Evolutionary conservation across 2,797 vertebrate genomes (phyloP), one percentile per base, ranked within the genome.

Genomic region (Ceyx erithaca): DNA sequence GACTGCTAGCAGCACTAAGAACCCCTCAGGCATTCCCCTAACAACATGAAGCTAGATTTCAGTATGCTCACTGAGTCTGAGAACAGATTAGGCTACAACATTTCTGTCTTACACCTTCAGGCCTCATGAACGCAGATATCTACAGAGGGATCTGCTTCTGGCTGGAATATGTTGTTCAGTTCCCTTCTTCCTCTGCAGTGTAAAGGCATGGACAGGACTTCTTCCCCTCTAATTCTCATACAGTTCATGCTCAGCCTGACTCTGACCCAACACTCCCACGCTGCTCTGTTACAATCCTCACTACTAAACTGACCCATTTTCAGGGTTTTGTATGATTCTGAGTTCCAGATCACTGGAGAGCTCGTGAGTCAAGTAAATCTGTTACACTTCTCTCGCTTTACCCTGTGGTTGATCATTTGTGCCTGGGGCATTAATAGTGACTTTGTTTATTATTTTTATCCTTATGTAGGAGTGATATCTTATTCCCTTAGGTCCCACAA

Each of bases 331-430:
- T 55, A 15, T 4, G 12, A 92, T 62, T 89, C 72, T 33, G 66
- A 91, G 52, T 71, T 92, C 51, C 85, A 89, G 77, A 85, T 87
- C 93, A 87, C 52, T 57, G 43, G 72, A 89, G 82, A 87, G 76
- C 76, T 80, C 6, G 1, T 33, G 52, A 85, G 31, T 52, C 88
- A 64, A 69, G 72, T 87, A 57, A 49, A 91, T 55, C 80, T 63
- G 57, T 63, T 77, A 41, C 17, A 4, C 30, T 80, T 91, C 30
- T 17, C 35, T 82, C 30, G 31, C 43, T 66, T 80, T 89, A 52
- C 70, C 57, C 76, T 40, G 61, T 49, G 40, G 40, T 30, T 43
- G 82, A 55, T 40, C 55, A 33, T 40, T 41, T 26, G 17, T 67
- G 62, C 61, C 41, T 19, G 40, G 15, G 31, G 26, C 52, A 73